These are phyloP conservation scores for Dusona sp. DNA, from an alignment of 2,888 invertebrate genomes.

Conservation along the genomic window DNA sequence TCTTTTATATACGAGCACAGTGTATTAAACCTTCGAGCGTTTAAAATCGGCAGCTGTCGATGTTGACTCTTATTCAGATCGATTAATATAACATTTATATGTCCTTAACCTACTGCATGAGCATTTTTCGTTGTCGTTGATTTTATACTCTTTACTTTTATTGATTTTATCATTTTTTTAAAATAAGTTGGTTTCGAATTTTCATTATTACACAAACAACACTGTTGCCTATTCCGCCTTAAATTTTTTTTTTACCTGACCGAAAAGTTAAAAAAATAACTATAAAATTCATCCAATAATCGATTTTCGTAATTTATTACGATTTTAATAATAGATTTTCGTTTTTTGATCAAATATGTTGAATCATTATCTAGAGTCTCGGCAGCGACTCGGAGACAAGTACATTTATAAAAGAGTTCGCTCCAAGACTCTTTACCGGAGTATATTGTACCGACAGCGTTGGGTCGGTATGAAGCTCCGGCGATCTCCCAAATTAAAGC, in stretches of 20 bases:
- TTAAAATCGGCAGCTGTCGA: slow-evolving; percentile 38
- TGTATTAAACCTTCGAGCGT: slow-evolving; percentile 1
- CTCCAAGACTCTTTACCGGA: no score
- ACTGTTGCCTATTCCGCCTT: neutral
- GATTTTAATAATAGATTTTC: no score
- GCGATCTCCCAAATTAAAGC: no score
- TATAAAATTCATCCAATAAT: neutral
- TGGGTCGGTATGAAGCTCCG: no score
- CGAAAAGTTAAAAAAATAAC: neutral
- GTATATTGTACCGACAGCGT: no score
- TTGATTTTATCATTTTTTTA: neutral
- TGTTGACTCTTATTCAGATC: slow-evolving; percentile 45
- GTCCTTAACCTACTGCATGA: slow-evolving; percentile 8
- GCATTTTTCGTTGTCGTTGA: neutral
- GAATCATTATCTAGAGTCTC: no score
- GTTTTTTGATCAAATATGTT: neutral
- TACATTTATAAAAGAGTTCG: no score
- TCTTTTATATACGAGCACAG: slow-evolving; percentile 51
- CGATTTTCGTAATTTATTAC: no score
- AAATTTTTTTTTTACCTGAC: neutral
- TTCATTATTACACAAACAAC: neutral
- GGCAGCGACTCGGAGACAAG: no score
- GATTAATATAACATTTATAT: slow-evolving; percentile 14
- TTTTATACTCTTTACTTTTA: neutral
- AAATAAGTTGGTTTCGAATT: neutral